Conservation (phyloP, 2,797 vertebrate genomes). For the Parambassis ranga region DNA sequence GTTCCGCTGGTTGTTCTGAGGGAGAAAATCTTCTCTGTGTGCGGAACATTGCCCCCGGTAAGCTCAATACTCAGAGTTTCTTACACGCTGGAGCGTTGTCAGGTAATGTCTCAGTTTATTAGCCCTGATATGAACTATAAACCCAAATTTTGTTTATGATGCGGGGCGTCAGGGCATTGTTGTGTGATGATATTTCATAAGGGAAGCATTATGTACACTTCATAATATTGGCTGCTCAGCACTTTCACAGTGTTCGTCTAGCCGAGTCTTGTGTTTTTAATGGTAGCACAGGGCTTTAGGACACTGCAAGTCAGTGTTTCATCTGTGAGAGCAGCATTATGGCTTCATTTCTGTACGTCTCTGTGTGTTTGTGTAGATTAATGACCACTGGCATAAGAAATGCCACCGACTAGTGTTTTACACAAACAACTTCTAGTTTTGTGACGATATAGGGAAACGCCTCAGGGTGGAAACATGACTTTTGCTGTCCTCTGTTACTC, state of each 20-base stretch:
- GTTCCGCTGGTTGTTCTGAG: slow-evolving; percentile 18
- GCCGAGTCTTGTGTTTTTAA: slow-evolving; percentile 58
- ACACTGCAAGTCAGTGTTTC: slow-evolving; percentile 53
- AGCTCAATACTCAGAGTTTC: slow-evolving; percentile 42
- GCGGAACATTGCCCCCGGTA: slow-evolving; percentile 1
- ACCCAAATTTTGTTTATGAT: slow-evolving; percentile 74
- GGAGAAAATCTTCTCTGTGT: not conserved
- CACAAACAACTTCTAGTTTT: slow-evolving; percentile 76
- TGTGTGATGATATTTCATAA: slow-evolving; percentile 71
- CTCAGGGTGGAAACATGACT: slow-evolving; percentile 70
- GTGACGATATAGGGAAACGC: slow-evolving; percentile 64
- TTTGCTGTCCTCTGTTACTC: slow-evolving; percentile 77
- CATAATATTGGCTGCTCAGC: slow-evolving; percentile 70
- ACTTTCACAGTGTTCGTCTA: slow-evolving; percentile 40
- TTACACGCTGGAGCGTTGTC: slow-evolving; percentile 50
- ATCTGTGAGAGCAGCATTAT: slow-evolving; percentile 54
- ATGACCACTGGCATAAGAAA: slow-evolving; percentile 68
- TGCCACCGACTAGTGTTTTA: slow-evolving; percentile 69
- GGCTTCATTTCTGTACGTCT: slow-evolving; percentile 38
- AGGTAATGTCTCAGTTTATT: slow-evolving; percentile 73
- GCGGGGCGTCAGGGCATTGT: slow-evolving; percentile 59
- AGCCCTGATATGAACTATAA: slow-evolving; percentile 74
- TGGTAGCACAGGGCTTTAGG: slow-evolving; percentile 57
- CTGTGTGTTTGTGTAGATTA: slow-evolving; percentile 60
- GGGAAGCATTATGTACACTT: slow-evolving; percentile 73